These are phyloP conservation scores for Tor tambroides DNA, from an alignment of 2,113 vertebrate genomes.

Conservation along the genomic window DNA sequence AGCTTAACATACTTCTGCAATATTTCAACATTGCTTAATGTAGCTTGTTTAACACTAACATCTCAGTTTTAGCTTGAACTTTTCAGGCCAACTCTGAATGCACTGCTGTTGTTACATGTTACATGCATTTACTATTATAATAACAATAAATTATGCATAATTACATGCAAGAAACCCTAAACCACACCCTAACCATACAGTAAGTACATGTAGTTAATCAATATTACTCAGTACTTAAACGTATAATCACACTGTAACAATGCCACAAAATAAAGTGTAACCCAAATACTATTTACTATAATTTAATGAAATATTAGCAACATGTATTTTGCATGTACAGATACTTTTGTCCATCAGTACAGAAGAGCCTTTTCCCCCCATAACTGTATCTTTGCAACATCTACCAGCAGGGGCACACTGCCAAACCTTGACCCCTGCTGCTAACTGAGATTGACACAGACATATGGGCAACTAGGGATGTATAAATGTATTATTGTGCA, in stretches of 20 bases:
- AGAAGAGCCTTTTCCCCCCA: background rate
- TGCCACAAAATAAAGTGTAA: too few relatives aligned
- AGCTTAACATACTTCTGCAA: background rate
- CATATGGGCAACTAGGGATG: background rate
- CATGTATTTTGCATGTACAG: background rate
- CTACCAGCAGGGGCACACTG: background rate
- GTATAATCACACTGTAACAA: too few relatives aligned
- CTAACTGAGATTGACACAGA: background rate
- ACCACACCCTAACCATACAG: too few relatives aligned
- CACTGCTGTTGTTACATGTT: background rate
- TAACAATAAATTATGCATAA: too few relatives aligned
- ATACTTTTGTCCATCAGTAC: background rate
- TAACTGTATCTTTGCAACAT: background rate
- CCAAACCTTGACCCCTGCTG: background rate
- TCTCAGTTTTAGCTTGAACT: background rate
- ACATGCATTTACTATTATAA: too few relatives aligned
- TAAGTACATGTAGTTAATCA: too few relatives aligned
- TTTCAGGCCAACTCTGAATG: background rate
- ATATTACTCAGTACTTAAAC: too few relatives aligned
- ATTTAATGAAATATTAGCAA: background rate
- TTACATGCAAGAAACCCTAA: too few relatives aligned
- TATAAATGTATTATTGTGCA: conserved; percentile 11
- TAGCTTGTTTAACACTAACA: background rate
- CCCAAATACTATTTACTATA: background rate
- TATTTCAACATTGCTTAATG: background rate